Conservation (phyloP, 1,140 invertebrate genomes). For the Bombus pascuorum region DNA sequence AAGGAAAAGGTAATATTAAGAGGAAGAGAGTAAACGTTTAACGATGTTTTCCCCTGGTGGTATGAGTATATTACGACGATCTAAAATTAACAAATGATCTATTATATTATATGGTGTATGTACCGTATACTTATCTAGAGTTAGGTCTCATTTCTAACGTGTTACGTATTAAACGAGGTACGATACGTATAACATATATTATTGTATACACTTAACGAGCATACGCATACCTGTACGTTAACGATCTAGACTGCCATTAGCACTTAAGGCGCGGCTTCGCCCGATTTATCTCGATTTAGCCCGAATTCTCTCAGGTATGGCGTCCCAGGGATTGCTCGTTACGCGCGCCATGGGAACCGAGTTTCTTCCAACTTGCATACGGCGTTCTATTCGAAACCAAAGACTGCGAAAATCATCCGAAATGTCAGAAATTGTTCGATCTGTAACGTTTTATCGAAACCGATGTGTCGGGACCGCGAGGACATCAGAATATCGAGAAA, state of each 20-base stretch:
- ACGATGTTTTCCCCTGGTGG: constrained; percentile 77
- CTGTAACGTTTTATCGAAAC: too few species aligned
- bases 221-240: constrained; percentile 31
- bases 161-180: constrained; percentile 58
- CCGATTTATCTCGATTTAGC: constrained; percentile 50
- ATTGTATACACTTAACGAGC: constrained; percentile 28
- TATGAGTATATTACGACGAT: constrained; percentile 75
- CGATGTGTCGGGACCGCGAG: too few species aligned
- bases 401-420: not conserved
- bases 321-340: not conserved
- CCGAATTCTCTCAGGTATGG: constrained; percentile 60
- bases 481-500: not conserved
- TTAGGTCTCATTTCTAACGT: constrained; percentile 60
- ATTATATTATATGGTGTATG: constrained; percentile 61
- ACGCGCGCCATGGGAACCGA: not conserved
- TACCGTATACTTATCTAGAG: constrained; percentile 67
- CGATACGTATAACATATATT: constrained; percentile 54
- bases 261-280: constrained; percentile 61
- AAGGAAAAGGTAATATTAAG: constrained; percentile 47
- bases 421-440: not conserved
- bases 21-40: constrained; percentile 73
- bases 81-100: constrained; percentile 77
- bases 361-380: not conserved
- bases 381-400: not conserved
- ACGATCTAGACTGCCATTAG: constrained; percentile 63